These are phyloP conservation scores for Parazoanthus swiftii DNA, from an alignment of 92 coral and sea anemone genomes.

Conservation along the genomic window DNA sequence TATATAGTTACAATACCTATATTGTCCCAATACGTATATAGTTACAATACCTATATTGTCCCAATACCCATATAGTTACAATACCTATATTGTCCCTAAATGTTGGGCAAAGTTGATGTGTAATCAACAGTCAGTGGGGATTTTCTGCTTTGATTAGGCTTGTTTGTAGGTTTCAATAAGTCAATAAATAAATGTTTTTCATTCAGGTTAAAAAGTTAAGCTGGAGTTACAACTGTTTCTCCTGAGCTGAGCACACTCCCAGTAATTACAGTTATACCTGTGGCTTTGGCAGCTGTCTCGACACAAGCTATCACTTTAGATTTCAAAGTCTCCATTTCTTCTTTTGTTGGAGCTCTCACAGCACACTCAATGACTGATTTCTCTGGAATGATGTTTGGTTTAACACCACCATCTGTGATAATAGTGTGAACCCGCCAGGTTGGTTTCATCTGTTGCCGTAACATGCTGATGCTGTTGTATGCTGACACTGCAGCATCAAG, in stretches of 20 bases:
- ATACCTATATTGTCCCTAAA: too few species aligned
- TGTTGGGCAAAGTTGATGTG: too few species aligned
- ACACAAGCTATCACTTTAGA: constrained; percentile 30
- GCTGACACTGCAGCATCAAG: constrained; percentile 86
- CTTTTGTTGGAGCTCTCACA: constrained; percentile 42
- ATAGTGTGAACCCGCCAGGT: constrained; percentile 88
- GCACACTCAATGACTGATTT: constrained; percentile 9
- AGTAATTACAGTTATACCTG: constrained; percentile 1
- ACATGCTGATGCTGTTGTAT: constrained; percentile 62
- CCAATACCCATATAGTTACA: too few species aligned
- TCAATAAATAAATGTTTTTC: too few species aligned
- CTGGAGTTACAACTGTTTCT: too few species aligned
- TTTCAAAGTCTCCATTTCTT: constrained; percentile 39
- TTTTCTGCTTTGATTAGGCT: too few species aligned
- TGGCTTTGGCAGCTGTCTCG: constrained; percentile 14
- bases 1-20: too few species aligned
- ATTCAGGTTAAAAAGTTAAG: too few species aligned
- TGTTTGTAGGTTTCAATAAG: too few species aligned
- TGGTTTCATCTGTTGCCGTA: constrained; percentile 92
- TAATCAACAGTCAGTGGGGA: too few species aligned
- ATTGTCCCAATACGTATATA: too few species aligned
- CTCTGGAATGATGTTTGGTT: constrained; percentile 54
- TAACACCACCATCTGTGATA: constrained; percentile 79
- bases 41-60: too few species aligned
- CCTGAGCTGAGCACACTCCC: background rate